Percentiles rank a stretch among this genome's conserved stretches.
These are phyloP conservation scores for Diplodus sargus DNA, from an alignment of 2,797 vertebrate genomes.

Conservation along the genomic window DNA sequence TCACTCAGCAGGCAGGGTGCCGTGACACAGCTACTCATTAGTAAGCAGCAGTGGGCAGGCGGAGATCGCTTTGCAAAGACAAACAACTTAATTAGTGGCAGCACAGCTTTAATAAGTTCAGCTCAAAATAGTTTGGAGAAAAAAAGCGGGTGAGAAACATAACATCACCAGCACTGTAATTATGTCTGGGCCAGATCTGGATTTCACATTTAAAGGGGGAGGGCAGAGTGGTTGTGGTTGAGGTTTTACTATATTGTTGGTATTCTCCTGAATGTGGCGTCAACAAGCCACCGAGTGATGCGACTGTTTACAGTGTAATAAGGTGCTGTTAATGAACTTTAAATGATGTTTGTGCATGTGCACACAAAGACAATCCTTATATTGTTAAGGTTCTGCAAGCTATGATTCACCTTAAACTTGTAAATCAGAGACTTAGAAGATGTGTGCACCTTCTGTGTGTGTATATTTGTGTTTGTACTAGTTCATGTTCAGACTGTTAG, in stretches of 20 bases:
- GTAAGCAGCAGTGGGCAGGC: constrained; percentile 71
- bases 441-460: constrained; percentile 22
- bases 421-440: constrained; percentile 10
- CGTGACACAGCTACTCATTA: constrained; percentile 75
- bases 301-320: constrained; percentile 16
- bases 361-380: neutral
- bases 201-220: constrained; percentile 44
- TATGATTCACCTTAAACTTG: constrained; percentile 24
- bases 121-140: constrained; percentile 73
- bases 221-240: constrained; percentile 30
- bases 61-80: constrained; percentile 78
- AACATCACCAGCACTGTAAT: constrained; percentile 67
- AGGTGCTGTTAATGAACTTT: constrained; percentile 12
- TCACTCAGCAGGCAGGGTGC: constrained; percentile 66
- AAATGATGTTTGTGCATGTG: neutral
- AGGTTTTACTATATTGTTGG: constrained; percentile 36
- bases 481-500: constrained; percentile 9
- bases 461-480: neutral
- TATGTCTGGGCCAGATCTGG: constrained; percentile 55
- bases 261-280: constrained; percentile 16
- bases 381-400: neutral
- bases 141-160: constrained; percentile 60
- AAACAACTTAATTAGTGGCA: constrained; percentile 84
- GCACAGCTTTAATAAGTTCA: constrained; percentile 76
- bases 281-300: constrained; percentile 43